Evolutionary conservation across 1,140 invertebrate species (phyloP), one percentile per base, ranked within the genome.

Genomic region (Agrilus planipennis): DNA sequence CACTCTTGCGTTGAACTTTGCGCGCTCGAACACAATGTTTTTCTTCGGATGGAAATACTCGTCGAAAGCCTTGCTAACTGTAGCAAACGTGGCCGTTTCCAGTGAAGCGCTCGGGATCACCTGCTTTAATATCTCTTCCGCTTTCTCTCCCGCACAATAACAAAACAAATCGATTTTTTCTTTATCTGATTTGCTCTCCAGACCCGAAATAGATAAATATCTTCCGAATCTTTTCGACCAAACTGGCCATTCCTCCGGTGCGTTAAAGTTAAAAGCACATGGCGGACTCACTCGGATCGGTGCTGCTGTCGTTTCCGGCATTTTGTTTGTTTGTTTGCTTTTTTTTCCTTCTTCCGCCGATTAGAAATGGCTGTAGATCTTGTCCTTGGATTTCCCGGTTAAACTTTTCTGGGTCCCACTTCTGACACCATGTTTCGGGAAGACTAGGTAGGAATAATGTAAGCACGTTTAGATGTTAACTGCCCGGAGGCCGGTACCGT

Each of bases 11-110:
- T 63, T 60, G 39, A 64, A 65, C 29, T 54, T 51, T 16, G 50
- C 49, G 25, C 57, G 35, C 39, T 62, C 57, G 35, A 57, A 63
- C 7, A 60, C 59, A 0, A 55, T 36, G 39, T 65, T 64, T 35
- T 47, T 54, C 36, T 51, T 51, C 3, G 54, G 47, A 10, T 53
- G 45, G 44, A 66, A 67, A 41, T 64, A 52, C 10, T 44, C 34
- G 4, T 53, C 38, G 31, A 62, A 60, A 9, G 41, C 44, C 10
- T 42, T 37, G 44, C 49, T 41, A 0, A 58, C 52, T 1, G 7
- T 22, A 2, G 39, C 28, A 30, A 44, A 52, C 4, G 35, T 52
- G 9, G 39, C 48, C 27, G 27, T 12, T 21, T 20, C 14, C 5
- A 12, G 5, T 16, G 12, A 10, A 16, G 31, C 16, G 31, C 52